Base-by-base conservation (phyloP, 2,113 vertebrate genomes). In the Gila orcuttii region DNA sequence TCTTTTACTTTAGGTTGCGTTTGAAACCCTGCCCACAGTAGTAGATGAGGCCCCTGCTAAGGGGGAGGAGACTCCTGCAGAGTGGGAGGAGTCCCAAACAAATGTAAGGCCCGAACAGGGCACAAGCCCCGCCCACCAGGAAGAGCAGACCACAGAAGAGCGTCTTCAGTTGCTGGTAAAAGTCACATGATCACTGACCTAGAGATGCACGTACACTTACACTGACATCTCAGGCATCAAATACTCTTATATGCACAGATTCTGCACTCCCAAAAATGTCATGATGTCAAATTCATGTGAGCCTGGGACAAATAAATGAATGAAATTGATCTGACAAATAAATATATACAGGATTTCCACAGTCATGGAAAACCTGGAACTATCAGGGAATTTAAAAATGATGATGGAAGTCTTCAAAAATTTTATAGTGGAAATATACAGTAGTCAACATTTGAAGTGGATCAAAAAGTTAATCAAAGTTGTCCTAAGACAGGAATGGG, bases 111-210 rank as follows among this genome's bases (percentile, higher is more conserved):
- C 89, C 69, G 81, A 88, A 47, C 81, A 83, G 90, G 90, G 90
- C 92, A 90, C 90, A 36, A 89, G 91, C 93, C 90, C 90, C 75
- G 62, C 88, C 90, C 88, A 66, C 62, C 90, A 91, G 90, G 93
- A 93, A 91, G 90, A 90, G 10, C 90, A 83, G 83, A 89, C 89
- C 57, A 85, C 92, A 87, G 91, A 94, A 82, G 92, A 93, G 78
- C 89, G 17, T 47, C 86, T 95, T 83, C 90, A 93, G 80, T 91
- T 93, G 92, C 92, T 96, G 94, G 95, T 95, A 84, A 91, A 92
- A 60, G 17, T 7, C n/a, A 7, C 11, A 74, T 77, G 21, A 36
- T 55, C 28, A 78, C 25, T 55, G 6, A 1, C 1, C 39, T 42
- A 55, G 12, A 50, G 47, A 50, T 50, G 47, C 47, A 13, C 3